A percentile compares a stretch with the other conserved stretches of the same genome.
phyloP scores from a whole-genome alignment of 2,888 invertebrate species.

The Oscheius sp. region DNA sequence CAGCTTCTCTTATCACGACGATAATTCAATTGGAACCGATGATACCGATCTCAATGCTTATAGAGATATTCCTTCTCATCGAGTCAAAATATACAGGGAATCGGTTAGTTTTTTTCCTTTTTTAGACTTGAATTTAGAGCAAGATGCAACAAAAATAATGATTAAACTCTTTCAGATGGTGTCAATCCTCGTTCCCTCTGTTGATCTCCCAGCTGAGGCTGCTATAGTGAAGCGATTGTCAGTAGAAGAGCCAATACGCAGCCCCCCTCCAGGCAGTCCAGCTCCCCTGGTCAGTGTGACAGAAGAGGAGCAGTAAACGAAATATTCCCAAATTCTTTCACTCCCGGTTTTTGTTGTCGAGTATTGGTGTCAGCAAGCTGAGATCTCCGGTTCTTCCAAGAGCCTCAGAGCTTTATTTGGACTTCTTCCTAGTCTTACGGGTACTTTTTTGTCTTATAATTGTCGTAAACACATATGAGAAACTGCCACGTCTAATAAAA shows the following conservation, averaged over 20 bases:
- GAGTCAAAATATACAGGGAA: slow-evolving; percentile 52
- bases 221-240: slow-evolving; percentile 45
- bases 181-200: slow-evolving; percentile 48
- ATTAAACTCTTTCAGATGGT: slow-evolving; percentile 43
- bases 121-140: no score
- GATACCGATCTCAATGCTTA: slow-evolving; percentile 53
- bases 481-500: no score
- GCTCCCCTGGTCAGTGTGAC: slow-evolving; percentile 48
- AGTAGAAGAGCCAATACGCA: slow-evolving; percentile 16
- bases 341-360: background rate
- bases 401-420: slow-evolving; percentile 14
- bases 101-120: slow-evolving; percentile 38
- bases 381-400: slow-evolving; percentile 1
- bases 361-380: background rate
- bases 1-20: slow-evolving; percentile 29
- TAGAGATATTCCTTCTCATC: slow-evolving; percentile 48
- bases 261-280: slow-evolving; percentile 31
- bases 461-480: no score
- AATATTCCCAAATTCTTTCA: background rate
- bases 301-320: slow-evolving; percentile 34
- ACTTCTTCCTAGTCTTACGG: background rate
- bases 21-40: slow-evolving; percentile 50
- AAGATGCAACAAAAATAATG: background rate
- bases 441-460: background rate
- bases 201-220: slow-evolving; percentile 46